Evolutionary conservation across 2,888 invertebrate species (phyloP).

Genomic region (Dicranocentrus wangi): DNA sequence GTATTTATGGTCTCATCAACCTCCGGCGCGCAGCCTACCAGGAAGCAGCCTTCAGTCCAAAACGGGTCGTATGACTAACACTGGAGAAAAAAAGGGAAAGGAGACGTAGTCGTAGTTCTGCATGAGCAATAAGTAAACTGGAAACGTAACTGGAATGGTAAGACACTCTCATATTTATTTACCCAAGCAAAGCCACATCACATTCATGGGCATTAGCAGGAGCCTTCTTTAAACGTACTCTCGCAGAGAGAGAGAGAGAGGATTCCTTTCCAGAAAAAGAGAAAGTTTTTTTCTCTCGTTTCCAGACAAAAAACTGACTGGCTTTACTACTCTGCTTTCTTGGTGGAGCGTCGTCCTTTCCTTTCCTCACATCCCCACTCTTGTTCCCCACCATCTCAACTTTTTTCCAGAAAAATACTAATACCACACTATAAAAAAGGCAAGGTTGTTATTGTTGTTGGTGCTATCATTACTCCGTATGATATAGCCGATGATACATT

Average conservation of each 20-base stretch:
- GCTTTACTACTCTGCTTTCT: too few relatives aligned
- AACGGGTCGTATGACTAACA: too few relatives aligned
- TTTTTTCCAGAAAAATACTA: conserved; percentile 33
- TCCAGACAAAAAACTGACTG: conserved; percentile 29
- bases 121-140: conserved; percentile 10
- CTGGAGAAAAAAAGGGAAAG: too few relatives aligned
- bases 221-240: too few relatives aligned
- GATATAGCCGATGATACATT: conserved; percentile 54
- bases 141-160: conserved; percentile 1
- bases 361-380: conserved; percentile 36
- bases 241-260: conserved; percentile 26
- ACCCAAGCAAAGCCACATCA: conserved; percentile 32
- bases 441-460: conserved; percentile 45
- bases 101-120: too few relatives aligned
- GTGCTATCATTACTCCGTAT: conserved; percentile 39
- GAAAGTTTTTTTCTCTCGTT: conserved; percentile 36
- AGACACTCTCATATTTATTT: conserved; percentile 39
- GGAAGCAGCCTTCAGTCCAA: too few relatives aligned
- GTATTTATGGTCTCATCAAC: too few relatives aligned
- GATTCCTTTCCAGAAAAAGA: conserved; percentile 29
- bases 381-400: conserved; percentile 19
- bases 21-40: too few relatives aligned
- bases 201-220: conserved; percentile 22
- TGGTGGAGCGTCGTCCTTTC: too few relatives aligned
- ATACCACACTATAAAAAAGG: conserved; percentile 10